Base-by-base conservation (phyloP, 2,888 invertebrate genomes). In the Thereva nobilitata region DNA sequence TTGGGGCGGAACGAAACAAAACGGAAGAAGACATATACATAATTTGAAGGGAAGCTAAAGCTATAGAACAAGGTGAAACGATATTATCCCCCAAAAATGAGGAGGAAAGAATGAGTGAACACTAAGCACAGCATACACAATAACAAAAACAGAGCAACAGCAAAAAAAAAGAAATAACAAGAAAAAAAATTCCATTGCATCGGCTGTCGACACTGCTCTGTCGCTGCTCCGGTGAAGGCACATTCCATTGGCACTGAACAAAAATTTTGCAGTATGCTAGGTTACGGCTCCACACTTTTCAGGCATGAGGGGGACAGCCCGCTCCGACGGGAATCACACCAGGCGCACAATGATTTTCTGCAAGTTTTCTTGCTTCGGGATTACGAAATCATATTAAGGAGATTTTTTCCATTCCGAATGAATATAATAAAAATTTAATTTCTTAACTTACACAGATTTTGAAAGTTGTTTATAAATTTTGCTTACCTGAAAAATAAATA, bases 1-100 rank as follows among this genome's bases (percentile, higher is more conserved):
- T 61, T 61, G 61, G 40, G 50, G 50, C 49, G 61, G 49, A 50
- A 61, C 61, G 61, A 61, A 61, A 61, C 61, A 61, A 61, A 61
- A 61, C 61, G 49, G 49, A 61, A 61, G 61, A 50, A 49, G 61
- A 23, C 23, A 23, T 23, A 23, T 23, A 50, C 50, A 61, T 47
- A n/a, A 47, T 59, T 57, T 47, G 47, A 59, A 59, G 59, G 40
- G 59, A 47, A 59, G 49, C 47, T 47, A 47, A 47, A 59, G 49
- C 47, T 47, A 47, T 37, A 49, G 59, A 47, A 35, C 47, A 23
- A 23, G n/a, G 40, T 38, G 38, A 49, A 61, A 61, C 23, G 37
- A 47, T 44, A 50, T 49, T 38, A 6, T 50, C 23, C 34, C 10
- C 38, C 12, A 34, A 23, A 55, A 10, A 5, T 23, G 41, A 38